phyloP scores from a whole-genome alignment of 2,888 invertebrate species.

The Acleris laterana region DNA sequence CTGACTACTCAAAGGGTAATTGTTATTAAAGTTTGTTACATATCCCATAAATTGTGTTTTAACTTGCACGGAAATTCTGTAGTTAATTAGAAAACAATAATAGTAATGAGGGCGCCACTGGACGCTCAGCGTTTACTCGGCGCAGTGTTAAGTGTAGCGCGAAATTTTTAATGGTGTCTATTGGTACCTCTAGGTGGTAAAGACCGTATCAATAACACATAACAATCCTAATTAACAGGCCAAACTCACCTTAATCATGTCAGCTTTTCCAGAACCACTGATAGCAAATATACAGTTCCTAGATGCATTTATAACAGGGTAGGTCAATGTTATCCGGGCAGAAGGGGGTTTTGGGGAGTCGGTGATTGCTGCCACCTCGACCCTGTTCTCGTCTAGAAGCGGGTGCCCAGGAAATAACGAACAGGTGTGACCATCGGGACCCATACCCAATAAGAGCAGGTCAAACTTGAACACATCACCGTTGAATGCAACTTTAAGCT shows the following conservation, averaged over 20 bases:
- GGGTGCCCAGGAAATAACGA: conserved; percentile 95
- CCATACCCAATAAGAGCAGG: conserved; percentile 96
- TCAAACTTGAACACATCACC: conserved; percentile 88
- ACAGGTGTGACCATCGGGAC: conserved; percentile 99
- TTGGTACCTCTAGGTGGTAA: too few relatives aligned
- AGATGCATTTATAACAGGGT: conserved; percentile 94
- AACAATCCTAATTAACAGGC: background rate
- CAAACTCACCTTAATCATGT: conserved; percentile 90
- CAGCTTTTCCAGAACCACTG: conserved; percentile 93
- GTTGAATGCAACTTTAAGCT: conserved; percentile 86
- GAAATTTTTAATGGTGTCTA: too few relatives aligned
- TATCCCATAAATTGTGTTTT: too few relatives aligned
- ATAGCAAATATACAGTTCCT: conserved; percentile 92
- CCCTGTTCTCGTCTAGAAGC: conserved; percentile 84
- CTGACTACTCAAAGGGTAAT: too few relatives aligned
- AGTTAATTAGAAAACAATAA: too few relatives aligned
- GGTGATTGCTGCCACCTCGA: conserved; percentile 92
- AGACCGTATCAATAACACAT: too few relatives aligned
- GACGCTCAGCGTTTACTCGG: too few relatives aligned
- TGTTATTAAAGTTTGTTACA: too few relatives aligned
- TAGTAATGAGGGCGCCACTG: too few relatives aligned
- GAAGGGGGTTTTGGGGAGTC: conserved; percentile 99
- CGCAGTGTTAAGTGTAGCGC: too few relatives aligned
- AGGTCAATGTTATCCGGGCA: conserved; percentile 94
- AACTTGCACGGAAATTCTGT: too few relatives aligned